Conservation (phyloP, 2,113 vertebrate genomes). For the Tachysurus fulvidraco region DNA sequence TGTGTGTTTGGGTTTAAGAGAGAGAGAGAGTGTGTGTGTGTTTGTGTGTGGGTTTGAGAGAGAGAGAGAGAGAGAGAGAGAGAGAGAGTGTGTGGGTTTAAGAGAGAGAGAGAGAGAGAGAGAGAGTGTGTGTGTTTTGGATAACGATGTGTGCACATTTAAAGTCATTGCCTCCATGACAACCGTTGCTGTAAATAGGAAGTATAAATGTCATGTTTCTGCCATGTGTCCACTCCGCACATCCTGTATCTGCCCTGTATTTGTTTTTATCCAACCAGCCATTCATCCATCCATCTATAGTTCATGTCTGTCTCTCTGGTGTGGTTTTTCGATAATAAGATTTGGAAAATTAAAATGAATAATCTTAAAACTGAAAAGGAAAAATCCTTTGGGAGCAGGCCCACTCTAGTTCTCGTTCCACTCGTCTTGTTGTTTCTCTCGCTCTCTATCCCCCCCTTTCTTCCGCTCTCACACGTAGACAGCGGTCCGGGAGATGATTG, state of each 20-base stretch:
- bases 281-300: slow-evolving; percentile 36
- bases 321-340: slow-evolving; percentile 7
- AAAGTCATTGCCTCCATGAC: slow-evolving; percentile 42
- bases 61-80: neutral
- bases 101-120: neutral
- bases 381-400: slow-evolving; percentile 36
- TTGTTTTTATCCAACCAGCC: neutral
- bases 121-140: slow-evolving; percentile 30
- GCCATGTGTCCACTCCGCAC: slow-evolving; percentile 18
- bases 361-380: slow-evolving; percentile 8
- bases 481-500: slow-evolving; percentile 86
- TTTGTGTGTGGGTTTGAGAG: neutral
- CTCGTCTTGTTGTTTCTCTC: slow-evolving; percentile 33
- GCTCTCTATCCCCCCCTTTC: neutral
- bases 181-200: slow-evolving; percentile 37
- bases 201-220: slow-evolving; percentile 33
- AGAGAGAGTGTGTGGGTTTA: neutral
- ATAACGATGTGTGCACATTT: slow-evolving; percentile 42
- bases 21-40: neutral
- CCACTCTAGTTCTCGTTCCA: slow-evolving; percentile 29
- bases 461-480: slow-evolving; percentile 80
- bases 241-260: slow-evolving; percentile 18
- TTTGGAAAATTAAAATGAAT: slow-evolving; percentile 25
- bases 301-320: neutral
- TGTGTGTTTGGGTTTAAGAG: neutral